phyloP scores from a whole-genome alignment of 2,797 vertebrate genomes.

The Spheniscus humboldti region DNA sequence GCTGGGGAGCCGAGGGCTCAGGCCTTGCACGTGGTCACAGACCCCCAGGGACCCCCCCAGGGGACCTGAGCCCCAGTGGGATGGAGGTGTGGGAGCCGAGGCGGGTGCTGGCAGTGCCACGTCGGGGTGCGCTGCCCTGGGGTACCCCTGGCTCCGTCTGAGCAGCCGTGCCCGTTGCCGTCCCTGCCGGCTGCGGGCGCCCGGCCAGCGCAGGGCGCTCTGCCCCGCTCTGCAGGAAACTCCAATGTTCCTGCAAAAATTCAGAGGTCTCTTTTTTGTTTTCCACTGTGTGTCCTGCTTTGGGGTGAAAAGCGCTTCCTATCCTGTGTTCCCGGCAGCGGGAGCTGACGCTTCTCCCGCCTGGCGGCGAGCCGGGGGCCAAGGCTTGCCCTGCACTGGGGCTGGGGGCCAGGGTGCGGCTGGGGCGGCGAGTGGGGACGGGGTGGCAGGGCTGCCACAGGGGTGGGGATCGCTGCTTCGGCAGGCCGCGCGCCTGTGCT shows the following conservation, averaged over 20 bases:
- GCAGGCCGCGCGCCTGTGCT: background rate
- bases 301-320: constrained; percentile 1
- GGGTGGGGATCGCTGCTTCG: background rate
- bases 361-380: fast-evolving
- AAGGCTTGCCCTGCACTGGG: fast-evolving
- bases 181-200: background rate
- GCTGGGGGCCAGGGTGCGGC: no score
- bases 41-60: no score
- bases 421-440: background rate
- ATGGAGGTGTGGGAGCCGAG: fast-evolving
- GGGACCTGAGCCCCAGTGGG: background rate
- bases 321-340: background rate
- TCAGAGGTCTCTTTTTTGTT: background rate
- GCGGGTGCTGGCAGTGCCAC: background rate
- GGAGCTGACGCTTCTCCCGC: background rate
- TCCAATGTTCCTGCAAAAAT: background rate
- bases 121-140: fast-evolving
- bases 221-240: background rate
- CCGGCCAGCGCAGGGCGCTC: background rate
- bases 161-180: fast-evolving
- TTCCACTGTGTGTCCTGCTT: background rate
- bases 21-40: fast-evolving
- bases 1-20: no score
- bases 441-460: background rate
- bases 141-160: fast-evolving